phyloP scores from a whole-genome alignment of 2,113 vertebrate genomes.

The Hiodon tergisus region DNA sequence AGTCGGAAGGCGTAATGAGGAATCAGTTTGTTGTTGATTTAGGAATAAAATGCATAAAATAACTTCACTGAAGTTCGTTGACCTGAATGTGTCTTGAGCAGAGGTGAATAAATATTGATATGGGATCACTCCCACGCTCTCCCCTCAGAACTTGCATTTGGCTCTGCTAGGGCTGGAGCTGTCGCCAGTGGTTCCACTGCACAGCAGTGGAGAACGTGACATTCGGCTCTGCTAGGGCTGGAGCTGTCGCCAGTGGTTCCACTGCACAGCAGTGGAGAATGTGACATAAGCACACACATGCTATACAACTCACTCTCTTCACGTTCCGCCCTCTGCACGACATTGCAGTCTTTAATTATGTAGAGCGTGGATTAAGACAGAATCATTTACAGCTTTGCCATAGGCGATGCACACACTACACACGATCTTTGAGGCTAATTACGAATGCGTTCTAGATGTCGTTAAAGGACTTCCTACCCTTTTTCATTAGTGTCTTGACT shows the following conservation, averaged over 20 bases:
- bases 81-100: slow-evolving; percentile 5
- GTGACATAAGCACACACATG: no score
- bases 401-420: not conserved
- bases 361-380: not conserved
- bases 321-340: not conserved
- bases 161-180: not conserved
- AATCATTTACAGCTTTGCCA: not conserved
- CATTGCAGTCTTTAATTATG: not conserved
- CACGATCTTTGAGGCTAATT: not conserved
- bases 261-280: no score
- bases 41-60: not conserved
- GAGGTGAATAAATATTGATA: not conserved
- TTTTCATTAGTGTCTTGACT: not conserved
- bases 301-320: no score
- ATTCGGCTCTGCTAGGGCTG: no score
- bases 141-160: not conserved
- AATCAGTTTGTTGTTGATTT: not conserved
- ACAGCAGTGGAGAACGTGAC: no score
- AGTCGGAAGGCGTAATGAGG: no score
- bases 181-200: slow-evolving; percentile 9
- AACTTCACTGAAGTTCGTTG: not conserved
- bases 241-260: no score
- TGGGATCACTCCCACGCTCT: not conserved
- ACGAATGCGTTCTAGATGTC: not conserved
- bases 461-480: not conserved